A percentile compares a stretch with the other conserved stretches of the same genome.
phyloP scores from a whole-genome alignment of 1,140 invertebrate genomes.

The Drosophila pallidifrons region DNA sequence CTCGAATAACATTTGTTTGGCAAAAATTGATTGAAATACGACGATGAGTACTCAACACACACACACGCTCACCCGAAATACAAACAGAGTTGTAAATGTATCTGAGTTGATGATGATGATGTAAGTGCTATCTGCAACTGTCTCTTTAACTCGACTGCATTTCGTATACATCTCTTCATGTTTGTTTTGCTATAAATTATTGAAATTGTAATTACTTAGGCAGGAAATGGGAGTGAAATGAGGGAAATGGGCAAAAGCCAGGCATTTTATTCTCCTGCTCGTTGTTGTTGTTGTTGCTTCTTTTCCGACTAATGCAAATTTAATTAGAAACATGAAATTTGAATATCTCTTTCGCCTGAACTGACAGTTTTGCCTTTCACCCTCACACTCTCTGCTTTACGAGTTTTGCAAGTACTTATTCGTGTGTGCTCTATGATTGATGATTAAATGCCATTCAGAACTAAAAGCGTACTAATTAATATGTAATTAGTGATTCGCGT shows the following conservation, averaged over 20 bases:
- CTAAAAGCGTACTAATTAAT: conserved; percentile 68
- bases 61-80: background rate
- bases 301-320: conserved; percentile 68
- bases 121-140: conserved; percentile 19
- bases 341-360: background rate
- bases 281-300: conserved; percentile 5
- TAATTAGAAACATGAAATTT: conserved; percentile 55
- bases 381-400: background rate
- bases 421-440: conserved; percentile 64
- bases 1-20: conserved; percentile 71
- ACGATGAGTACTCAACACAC: conserved; percentile 33
- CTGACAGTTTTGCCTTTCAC: background rate
- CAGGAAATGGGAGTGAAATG: conserved; percentile 45
- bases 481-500: conserved; percentile 54
- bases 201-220: conserved; percentile 80
- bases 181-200: conserved; percentile 78
- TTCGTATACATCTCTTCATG: conserved; percentile 37
- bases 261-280: conserved; percentile 8
- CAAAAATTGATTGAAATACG: conserved; percentile 73
- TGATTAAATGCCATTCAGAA: conserved; percentile 42
- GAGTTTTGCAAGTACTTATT: conserved; percentile 5
- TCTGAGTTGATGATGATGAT: conserved; percentile 12
- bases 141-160: conserved; percentile 44
- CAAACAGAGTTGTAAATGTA: background rate
- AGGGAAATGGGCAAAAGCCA: conserved; percentile 49